Evolutionary conservation across 2,797 vertebrate species (phyloP).

Genomic region (Bufotes viridis): DNA sequence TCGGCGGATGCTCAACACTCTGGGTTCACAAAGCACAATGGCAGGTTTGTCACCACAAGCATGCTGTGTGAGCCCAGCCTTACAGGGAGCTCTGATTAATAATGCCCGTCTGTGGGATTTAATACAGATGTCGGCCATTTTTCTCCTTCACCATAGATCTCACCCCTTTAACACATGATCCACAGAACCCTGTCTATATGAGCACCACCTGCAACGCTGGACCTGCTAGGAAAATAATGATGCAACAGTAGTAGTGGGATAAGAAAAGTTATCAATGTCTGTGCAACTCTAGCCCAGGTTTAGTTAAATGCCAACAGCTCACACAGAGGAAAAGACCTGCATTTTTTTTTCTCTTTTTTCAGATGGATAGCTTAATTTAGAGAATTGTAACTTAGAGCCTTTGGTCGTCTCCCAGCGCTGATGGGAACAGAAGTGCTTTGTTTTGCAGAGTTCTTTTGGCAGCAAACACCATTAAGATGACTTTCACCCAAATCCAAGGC

Average conservation of each 20-base stretch:
- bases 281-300: neutral
- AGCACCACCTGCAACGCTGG: neutral
- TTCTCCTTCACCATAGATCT: neutral
- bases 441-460: constrained; percentile 51
- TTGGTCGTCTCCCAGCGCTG: constrained; percentile 27
- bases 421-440: constrained; percentile 44
- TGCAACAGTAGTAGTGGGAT: neutral
- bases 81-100: neutral
- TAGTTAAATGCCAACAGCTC: neutral
- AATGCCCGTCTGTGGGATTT: neutral
- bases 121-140: neutral
- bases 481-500: neutral
- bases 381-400: constrained; percentile 19
- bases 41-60: neutral
- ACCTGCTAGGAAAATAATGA: neutral
- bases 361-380: constrained; percentile 16
- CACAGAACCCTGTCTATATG: neutral
- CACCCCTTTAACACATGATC: neutral
- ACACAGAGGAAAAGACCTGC: neutral
- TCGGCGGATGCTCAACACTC: neutral
- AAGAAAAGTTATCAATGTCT: neutral
- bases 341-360: neutral
- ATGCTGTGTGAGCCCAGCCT: neutral
- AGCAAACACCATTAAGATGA: constrained; percentile 40
- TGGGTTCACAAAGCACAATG: neutral